Base-by-base conservation (phyloP, 2,888 invertebrate genomes). In the Drosophila paramelanica region DNA sequence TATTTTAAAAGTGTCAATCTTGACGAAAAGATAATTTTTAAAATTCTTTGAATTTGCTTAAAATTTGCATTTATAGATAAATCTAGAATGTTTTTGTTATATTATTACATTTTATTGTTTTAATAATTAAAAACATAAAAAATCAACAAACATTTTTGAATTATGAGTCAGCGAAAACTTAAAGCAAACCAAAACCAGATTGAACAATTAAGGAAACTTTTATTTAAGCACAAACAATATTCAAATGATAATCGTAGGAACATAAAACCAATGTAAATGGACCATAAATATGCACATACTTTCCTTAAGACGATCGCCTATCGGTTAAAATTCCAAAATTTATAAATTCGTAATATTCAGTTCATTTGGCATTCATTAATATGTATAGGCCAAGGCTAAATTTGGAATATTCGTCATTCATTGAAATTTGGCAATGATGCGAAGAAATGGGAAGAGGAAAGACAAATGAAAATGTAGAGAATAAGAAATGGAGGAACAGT, bases 351-450 rank as follows among this genome's bases (percentile, higher is more conserved):
- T 41, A 47, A 52, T 53, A 39, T 67, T 41, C 7, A 20, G 20
- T 11, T 13, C 17, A 20, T 36, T 42, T 23, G 36, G 13, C 38
- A 47, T 42, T 60, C 42, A 73, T 73, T 33, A 73, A 51, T 64
- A 52, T 64, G 71, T 42, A 13, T 33, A n/a, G 62, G 75, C 27
- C 57, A 65, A 43, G 58, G 65, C 33, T 70, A 27, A 58, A 47
- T 47, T 13, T 11, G 6, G 13, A 47, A 46, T 43, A 49, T 60
- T 51, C 17, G 42, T 41, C 53, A 49, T 36, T 17, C 13, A 58
- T 14, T 20, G 13, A 20, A 45, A 53, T 38, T 46, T 25, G 8
- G 36, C 17, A 31, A 31, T 50, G 14, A 14, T 13, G 14, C 11
- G 5, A 43, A 59, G 36, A 67, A 51, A 41, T 33, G 41, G 13